Evolutionary conservation across 92 coral and sea anemone species (phyloP), one percentile per base, ranked within the genome.

Genomic region (Blastomussa wellsi): DNA sequence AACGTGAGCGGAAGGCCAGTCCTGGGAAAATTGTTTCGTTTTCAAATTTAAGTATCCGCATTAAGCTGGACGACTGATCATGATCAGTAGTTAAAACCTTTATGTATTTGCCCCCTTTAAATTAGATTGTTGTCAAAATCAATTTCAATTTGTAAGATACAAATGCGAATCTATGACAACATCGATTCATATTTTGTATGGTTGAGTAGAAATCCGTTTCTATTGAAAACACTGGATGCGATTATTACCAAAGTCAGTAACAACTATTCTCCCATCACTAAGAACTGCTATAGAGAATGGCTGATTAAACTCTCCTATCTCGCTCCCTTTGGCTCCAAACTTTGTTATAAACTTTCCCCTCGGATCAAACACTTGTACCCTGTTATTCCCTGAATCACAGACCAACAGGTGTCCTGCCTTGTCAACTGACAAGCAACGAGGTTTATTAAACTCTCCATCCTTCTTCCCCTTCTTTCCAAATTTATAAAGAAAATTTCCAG

Each of bases 271-370:
- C 16, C 74, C 74, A 36, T 69, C 26, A 22, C 48, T 69, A 2
- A 69, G 74, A 36, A 69, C 47, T 33, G 74, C 74, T 20, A 26
- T 69, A 22, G 74, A 69, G 47, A 69, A 26, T 36, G 74, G 74
- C 0, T 0, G 0, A 36, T 22, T 22, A 1, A 69, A 69, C 42
- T 22, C 11, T 19, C 42, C 29, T 32, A 3, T 17, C 39, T 47
- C 74, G 12, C 12, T 38, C 12, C 42, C 74, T 36, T 36, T 19
- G 4, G 12, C 36, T 38, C 42, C 74, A 69, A 69, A 69, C 14
- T 69, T 69, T 19, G 47, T 17, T 8, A 17, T 1, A 69, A 69
- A 69, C 47, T 69, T 69, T 36, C 74, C 74, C 35, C 29, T 69
- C 44, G 10, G 13, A 1, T 69, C 47, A 16, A 69, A 32, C 24